These are phyloP conservation scores for Hydrophis major DNA, from an alignment of 2,797 vertebrate genomes.

Conservation along the genomic window DNA sequence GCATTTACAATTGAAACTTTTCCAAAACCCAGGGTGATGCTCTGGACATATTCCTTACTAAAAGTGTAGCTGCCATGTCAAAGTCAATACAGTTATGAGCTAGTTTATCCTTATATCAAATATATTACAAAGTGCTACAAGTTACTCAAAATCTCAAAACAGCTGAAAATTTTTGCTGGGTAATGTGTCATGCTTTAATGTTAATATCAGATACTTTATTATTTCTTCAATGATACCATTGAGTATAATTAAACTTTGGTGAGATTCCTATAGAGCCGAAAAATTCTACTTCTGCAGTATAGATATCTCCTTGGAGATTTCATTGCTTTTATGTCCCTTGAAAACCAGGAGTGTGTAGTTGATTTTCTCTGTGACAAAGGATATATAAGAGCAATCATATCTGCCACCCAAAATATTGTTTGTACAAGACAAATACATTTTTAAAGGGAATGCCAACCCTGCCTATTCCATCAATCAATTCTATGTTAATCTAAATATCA, in stretches of 20 bases:
- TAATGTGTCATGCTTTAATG: neutral
- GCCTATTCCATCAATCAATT: neutral
- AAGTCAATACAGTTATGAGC: neutral
- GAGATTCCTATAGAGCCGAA: neutral
- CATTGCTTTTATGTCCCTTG: neutral
- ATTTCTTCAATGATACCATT: neutral
- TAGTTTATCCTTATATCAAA: neutral
- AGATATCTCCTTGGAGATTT: neutral
- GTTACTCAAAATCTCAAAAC: neutral
- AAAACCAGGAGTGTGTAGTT: neutral
- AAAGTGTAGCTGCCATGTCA: neutral
- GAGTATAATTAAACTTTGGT: neutral
- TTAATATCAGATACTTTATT: neutral
- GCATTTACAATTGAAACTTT: neutral
- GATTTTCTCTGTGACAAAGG: neutral
- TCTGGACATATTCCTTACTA: neutral
- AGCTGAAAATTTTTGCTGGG: neutral
- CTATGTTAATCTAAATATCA: neutral
- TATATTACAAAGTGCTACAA: neutral
- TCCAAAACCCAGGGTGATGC: neutral
- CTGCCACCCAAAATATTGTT: neutral
- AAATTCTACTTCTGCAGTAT: neutral
- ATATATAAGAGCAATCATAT: neutral
- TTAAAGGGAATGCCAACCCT: neutral
- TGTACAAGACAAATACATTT: neutral